Evolutionary conservation across 2,888 invertebrate genomes (phyloP).

Genomic region (Acleris emargana): DNA sequence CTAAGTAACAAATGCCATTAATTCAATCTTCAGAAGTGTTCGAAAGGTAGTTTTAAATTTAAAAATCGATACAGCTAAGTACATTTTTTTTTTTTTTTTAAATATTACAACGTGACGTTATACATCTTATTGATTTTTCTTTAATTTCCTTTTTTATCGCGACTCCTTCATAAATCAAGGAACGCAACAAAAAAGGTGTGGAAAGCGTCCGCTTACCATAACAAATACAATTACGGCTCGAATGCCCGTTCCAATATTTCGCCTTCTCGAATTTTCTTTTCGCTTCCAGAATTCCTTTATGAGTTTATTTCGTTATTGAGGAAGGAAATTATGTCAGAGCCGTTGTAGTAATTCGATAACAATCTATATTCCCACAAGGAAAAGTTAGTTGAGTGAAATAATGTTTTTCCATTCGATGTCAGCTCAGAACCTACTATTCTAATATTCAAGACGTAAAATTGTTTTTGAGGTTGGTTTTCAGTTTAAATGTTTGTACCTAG

Average conservation of each 20-base stretch:
- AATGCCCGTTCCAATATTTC: slow-evolving; percentile 9
- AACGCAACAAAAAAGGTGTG: slow-evolving; percentile 27
- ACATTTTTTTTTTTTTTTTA: too few relatives aligned
- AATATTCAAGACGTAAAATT: too few relatives aligned
- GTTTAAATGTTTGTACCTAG: too few relatives aligned
- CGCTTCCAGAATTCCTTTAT: not conserved
- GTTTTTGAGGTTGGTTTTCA: too few relatives aligned
- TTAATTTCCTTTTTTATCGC: slow-evolving; percentile 6
- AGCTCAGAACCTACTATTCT: too few relatives aligned
- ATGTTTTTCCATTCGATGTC: not conserved
- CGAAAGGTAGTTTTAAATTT: too few relatives aligned
- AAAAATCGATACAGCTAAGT: too few relatives aligned
- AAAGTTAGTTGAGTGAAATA: slow-evolving; percentile 6
- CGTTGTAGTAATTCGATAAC: slow-evolving; percentile 4
- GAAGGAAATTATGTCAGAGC: slow-evolving; percentile 6
- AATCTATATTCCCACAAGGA: slow-evolving; percentile 5
- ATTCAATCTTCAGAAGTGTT: too few relatives aligned
- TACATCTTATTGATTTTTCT: not conserved
- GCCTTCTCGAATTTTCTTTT: not conserved
- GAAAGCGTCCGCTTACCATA: slow-evolving; percentile 41
- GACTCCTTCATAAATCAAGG: slow-evolving; percentile 17
- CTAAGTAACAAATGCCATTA: too few relatives aligned
- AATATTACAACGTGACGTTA: too few relatives aligned
- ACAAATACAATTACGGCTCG: slow-evolving; percentile 39
- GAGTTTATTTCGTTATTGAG: slow-evolving; percentile 4